Evolutionary conservation across 1,140 invertebrate species (phyloP).

Genomic region (Orussus abietinus): DNA sequence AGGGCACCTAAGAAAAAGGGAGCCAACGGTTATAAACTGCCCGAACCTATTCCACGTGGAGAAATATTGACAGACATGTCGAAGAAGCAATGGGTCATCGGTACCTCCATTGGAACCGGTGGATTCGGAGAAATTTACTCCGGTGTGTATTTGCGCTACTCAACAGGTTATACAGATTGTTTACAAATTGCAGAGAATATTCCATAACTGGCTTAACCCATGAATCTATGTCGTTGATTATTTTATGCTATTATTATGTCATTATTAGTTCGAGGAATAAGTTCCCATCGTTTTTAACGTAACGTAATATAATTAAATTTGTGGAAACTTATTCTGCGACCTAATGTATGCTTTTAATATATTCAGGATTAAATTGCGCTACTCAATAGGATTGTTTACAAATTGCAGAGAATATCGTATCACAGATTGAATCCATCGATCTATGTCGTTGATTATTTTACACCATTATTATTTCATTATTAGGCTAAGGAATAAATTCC

Average conservation of each 20-base stretch:
- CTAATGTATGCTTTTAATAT: too few species aligned
- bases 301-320: neutral
- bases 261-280: too few species aligned
- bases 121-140: slow-evolving; percentile 92
- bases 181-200: too few species aligned
- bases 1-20: slow-evolving; percentile 56
- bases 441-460: slow-evolving; percentile 4
- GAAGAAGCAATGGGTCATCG: slow-evolving; percentile 79
- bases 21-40: slow-evolving; percentile 67
- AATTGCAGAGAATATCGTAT: too few species aligned
- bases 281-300: neutral
- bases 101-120: slow-evolving; percentile 82
- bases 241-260: slow-evolving; percentile 9
- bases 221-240: too few species aligned
- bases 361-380: too few species aligned
- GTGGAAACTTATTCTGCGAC: too few species aligned
- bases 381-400: neutral
- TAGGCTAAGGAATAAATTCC: too few species aligned
- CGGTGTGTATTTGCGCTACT: slow-evolving; percentile 49
- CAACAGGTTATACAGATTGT: neutral
- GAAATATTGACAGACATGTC: slow-evolving; percentile 71
- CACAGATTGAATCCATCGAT: too few species aligned
- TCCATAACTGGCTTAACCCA: too few species aligned
- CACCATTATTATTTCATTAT: slow-evolving; percentile 10
- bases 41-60: slow-evolving; percentile 71